Conservation (phyloP, 1,140 invertebrate species). For the Cydia splendana region DNA sequence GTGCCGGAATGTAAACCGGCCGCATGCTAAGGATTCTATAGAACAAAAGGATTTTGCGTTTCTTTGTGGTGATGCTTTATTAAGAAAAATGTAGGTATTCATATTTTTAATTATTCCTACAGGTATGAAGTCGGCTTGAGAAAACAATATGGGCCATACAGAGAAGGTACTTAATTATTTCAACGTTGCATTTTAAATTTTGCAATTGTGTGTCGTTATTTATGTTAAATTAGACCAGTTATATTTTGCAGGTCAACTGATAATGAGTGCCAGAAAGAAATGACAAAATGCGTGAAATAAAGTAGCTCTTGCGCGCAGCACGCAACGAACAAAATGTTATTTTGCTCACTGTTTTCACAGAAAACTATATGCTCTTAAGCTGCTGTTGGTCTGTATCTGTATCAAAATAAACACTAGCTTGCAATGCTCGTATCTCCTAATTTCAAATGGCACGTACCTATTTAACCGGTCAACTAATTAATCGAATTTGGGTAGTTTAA, state of each 20-base stretch:
- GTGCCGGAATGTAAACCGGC: neutral
- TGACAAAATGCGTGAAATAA: neutral
- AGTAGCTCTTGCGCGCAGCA: neutral
- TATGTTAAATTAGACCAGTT: no score
- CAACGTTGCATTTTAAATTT: neutral
- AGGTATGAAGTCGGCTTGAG: neutral
- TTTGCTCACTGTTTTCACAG: no score
- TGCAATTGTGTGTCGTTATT: no score
- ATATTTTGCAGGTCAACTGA: no score
- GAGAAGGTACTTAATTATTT: neutral
- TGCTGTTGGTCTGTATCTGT: no score
- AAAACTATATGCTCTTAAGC: no score
- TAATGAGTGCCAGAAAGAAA: neutral
- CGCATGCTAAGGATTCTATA: neutral
- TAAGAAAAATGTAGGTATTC: neutral
- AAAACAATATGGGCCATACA: neutral
- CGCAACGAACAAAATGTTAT: no score
- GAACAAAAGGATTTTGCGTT: constrained; percentile 10
- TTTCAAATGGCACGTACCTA: no score
- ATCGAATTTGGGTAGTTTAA: no score
- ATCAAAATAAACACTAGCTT: no score
- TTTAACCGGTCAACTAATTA: no score
- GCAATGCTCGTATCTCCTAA: no score
- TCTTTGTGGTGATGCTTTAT: neutral
- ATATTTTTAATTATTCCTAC: neutral